Conservation (phyloP, 1,140 invertebrate species). For the Andrena cerasifolii region DNA sequence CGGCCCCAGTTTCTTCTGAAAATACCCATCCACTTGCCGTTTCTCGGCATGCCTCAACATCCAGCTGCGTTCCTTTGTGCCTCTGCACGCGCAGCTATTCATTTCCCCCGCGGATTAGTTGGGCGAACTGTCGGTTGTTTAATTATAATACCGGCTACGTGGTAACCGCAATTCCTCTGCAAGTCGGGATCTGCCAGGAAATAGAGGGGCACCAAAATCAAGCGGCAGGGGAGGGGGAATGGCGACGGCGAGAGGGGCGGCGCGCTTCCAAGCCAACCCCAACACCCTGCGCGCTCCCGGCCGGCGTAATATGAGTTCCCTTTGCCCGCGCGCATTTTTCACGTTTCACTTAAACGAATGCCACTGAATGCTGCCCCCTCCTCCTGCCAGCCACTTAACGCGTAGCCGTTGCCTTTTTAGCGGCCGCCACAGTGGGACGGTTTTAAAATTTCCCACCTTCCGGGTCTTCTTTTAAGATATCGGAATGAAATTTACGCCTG, state of each 20-base stretch:
- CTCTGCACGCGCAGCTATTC: neutral
- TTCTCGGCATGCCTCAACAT: neutral
- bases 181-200: neutral
- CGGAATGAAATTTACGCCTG: too few species aligned
- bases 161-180: neutral
- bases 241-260: too few species aligned
- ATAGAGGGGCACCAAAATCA: constrained; percentile 1
- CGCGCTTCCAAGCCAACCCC: too few species aligned
- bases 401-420: constrained; percentile 25
- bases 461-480: too few species aligned
- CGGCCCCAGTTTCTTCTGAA: too few species aligned
- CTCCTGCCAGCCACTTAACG: constrained; percentile 13
- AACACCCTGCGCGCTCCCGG: neutral
- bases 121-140: constrained; percentile 9
- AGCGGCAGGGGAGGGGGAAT: neutral
- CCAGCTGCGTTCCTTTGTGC: neutral
- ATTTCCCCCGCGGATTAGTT: constrained; percentile 20
- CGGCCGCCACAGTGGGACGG: too few species aligned
- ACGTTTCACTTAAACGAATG: constrained; percentile 22
- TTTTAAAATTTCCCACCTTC: too few species aligned
- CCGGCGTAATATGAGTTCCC: constrained; percentile 19
- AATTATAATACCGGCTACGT: neutral
- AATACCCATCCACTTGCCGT: too few species aligned
- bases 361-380: constrained; percentile 13
- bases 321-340: constrained; percentile 20